Evolutionary conservation across 1,140 invertebrate species (phyloP), one percentile per base, ranked within the genome.

Genomic region (Drosophila eugracilis): DNA sequence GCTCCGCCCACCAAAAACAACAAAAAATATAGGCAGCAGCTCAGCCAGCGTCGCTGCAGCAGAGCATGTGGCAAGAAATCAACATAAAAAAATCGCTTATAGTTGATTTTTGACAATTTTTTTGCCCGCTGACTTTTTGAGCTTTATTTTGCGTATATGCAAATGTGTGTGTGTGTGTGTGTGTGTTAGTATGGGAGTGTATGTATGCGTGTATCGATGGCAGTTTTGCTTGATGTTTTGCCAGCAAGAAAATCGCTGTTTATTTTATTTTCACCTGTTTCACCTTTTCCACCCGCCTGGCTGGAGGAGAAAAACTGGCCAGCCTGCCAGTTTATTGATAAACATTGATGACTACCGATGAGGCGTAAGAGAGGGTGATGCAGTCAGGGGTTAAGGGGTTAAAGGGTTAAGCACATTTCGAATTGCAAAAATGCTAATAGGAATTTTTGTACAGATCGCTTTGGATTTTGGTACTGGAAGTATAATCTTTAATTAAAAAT

Each of bases 91-190:
- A 50, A 67, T 22, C n/a, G 65, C 65, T 66, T 74, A 77, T 81
- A 81, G 83, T 86, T 86, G 83, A 88, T 86, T 86, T 86, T 86
- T 86, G 83, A 81, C 81, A 86, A 75, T 81, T 88, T 85, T 77
- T 77, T 54, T 39, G 32, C 22, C 34, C 15, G 2, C 26, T 71
- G 71, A 85, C 75, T 85, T 84, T 77, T 86, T 48, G 69, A 60
- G 59, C 72, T 81, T 88, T 81, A 77, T 88, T 85, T 86, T 84
- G 30, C 30, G 10, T 10, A 32, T 12, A 32, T 3, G 12, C 30
- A 3, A 3, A 12, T 32, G 9, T 12, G 10, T 30, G 12, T 6
- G 26, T n/a, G n/a, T 28, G 39, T 55, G 58, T 71, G 32, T 70
- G 17, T 22, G 52, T 48, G 32, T n/a, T n/a, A 32, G 10, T 30